Conservation (phyloP, 2,888 invertebrate species). For the Pyrochroa serraticornis region DNA sequence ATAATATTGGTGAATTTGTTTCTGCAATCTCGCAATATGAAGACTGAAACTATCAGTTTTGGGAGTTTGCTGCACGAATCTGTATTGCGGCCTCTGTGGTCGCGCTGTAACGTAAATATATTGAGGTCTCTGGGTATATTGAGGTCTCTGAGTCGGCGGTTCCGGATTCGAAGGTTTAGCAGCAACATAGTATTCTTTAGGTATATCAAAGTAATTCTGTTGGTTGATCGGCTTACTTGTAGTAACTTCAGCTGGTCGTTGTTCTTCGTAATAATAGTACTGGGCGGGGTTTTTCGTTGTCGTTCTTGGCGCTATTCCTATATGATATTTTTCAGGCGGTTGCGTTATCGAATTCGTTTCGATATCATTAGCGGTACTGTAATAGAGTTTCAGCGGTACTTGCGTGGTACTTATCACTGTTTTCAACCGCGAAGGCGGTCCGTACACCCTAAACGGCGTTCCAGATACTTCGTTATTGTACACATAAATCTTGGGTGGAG, state of each 20-base stretch:
- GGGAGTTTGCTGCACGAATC: conserved; percentile 43
- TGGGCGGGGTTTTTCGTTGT: conserved; percentile 61
- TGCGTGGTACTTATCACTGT: conserved; percentile 64
- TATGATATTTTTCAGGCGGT: conserved; percentile 44
- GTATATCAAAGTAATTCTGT: conserved; percentile 37
- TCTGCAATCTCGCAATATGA: conserved; percentile 70
- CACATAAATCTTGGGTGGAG: conserved; percentile 42
- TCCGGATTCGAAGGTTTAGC: conserved; percentile 32
- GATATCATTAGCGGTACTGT: conserved; percentile 62
- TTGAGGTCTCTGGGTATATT: conserved; percentile 31
- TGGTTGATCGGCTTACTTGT: conserved; percentile 32
- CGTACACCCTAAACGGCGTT: conserved; percentile 62
- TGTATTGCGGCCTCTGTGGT: conserved; percentile 45
- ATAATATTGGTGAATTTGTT: conserved; percentile 67
- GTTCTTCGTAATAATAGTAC: conserved; percentile 73
- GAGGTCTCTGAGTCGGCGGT: conserved; percentile 26
- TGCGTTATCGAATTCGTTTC: conserved; percentile 61
- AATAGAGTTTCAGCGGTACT: conserved; percentile 69
- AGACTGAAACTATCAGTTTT: conserved; percentile 66
- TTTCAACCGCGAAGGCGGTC: conserved; percentile 54
- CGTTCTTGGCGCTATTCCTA: conserved; percentile 23
- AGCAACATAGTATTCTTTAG: conserved; percentile 41
- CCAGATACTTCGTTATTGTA: conserved; percentile 59
- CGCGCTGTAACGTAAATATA: conserved; percentile 51
- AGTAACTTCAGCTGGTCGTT: conserved; percentile 35